Conservation (phyloP, 64 coral and sea anemone genomes). For the Hydrozoanthus tunicans region DNA sequence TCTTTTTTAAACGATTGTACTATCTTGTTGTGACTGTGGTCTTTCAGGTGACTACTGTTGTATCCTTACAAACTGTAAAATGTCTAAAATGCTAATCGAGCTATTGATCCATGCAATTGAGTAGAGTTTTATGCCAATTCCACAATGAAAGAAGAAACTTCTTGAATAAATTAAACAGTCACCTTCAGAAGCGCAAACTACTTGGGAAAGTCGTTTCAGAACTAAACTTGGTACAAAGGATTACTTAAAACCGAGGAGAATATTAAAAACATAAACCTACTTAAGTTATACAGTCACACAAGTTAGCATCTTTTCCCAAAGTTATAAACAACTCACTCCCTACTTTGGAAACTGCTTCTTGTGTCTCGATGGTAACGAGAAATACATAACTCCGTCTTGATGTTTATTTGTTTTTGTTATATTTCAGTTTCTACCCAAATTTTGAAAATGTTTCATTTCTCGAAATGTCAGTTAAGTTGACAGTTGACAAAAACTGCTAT, state of each 20-base stretch:
- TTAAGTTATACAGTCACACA: constrained; percentile 38
- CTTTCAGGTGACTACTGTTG: constrained; percentile 37
- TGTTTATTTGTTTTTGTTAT: too few relatives aligned
- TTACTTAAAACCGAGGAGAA: neutral
- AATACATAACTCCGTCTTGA: too few relatives aligned
- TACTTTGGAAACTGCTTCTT: too few relatives aligned
- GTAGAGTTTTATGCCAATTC: constrained; percentile 29
- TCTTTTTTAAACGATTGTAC: constrained; percentile 16
- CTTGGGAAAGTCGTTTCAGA: neutral
- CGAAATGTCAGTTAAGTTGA: too few relatives aligned
- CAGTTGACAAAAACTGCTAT: too few relatives aligned
- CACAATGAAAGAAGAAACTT: constrained; percentile 32
- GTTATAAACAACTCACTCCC: too few relatives aligned
- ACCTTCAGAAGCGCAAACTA: constrained; percentile 6
- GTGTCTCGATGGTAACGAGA: too few relatives aligned
- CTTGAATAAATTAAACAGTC: constrained; percentile 40
- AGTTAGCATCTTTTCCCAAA: too few relatives aligned
- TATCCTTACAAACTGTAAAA: constrained; percentile 19
- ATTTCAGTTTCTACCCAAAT: too few relatives aligned
- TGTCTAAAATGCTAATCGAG: neutral
- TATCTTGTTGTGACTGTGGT: constrained; percentile 18
- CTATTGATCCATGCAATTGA: constrained; percentile 24
- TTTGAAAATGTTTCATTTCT: too few relatives aligned
- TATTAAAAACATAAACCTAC: constrained; percentile 6
- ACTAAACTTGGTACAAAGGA: neutral